Percentiles rank a stretch among this genome's conserved stretches.
Conservation (phyloP, 1,140 invertebrate species). For the Elymnias hypermnestra region DNA sequence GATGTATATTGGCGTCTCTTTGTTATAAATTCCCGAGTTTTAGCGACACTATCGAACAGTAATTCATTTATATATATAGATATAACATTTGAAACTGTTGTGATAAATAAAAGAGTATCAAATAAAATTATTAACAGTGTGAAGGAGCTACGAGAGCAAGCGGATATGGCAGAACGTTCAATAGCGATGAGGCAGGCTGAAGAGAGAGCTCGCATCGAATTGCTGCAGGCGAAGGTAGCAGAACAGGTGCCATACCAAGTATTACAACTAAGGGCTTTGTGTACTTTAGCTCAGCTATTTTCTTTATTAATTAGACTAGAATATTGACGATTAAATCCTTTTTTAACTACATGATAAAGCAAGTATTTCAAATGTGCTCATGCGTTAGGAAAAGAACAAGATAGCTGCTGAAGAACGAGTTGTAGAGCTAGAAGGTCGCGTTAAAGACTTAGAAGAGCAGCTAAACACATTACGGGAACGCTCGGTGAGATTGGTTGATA, state of each 20-base stretch:
- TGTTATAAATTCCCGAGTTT: too few species aligned
- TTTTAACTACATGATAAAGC: too few species aligned
- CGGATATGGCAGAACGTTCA: slow-evolving; percentile 28
- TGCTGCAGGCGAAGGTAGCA: slow-evolving; percentile 52
- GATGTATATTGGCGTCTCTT: too few species aligned
- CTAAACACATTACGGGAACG: slow-evolving; percentile 38
- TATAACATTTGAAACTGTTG: too few species aligned
- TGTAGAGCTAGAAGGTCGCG: slow-evolving; percentile 33
- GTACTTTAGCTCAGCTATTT: too few species aligned
- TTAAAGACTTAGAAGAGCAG: slow-evolving; percentile 47
- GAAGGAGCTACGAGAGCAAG: slow-evolving; percentile 50
- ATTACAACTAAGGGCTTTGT: slow-evolving; percentile 12
- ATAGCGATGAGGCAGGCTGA: slow-evolving; percentile 26
- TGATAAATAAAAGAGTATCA: background rate
- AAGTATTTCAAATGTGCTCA: too few species aligned
- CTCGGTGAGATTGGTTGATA: slow-evolving; percentile 43
- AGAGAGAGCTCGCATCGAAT: slow-evolving; percentile 28
- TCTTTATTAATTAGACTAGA: too few species aligned
- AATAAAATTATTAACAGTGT: slow-evolving; percentile 33
- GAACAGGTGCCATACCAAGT: slow-evolving; percentile 49
- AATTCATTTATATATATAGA: too few species aligned
- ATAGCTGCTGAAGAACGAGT: slow-evolving; percentile 29
- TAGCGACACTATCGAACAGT: too few species aligned
- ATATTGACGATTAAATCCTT: too few species aligned
- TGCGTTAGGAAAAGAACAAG: slow-evolving; percentile 44